These are phyloP conservation scores for Trissonchulus sp. DNA, from an alignment of 2,888 invertebrate genomes.

Conservation along the genomic window DNA sequence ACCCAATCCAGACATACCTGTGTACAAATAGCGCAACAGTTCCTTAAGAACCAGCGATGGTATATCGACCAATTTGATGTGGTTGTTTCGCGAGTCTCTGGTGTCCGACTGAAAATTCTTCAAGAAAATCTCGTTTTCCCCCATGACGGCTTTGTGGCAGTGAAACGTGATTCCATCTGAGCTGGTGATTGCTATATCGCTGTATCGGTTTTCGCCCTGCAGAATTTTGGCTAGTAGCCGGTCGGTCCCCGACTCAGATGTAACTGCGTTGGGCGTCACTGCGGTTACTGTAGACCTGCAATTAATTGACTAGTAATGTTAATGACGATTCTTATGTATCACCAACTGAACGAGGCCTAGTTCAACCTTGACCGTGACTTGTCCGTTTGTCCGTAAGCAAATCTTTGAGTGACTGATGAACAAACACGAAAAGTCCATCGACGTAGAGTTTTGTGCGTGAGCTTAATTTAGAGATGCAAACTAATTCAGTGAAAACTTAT, in stretches of 20 bases:
- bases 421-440: too few species aligned
- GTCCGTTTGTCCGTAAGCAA: too few species aligned
- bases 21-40: background rate
- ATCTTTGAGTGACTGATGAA: too few species aligned
- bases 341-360: too few species aligned
- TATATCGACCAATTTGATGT: background rate
- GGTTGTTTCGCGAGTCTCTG: slow-evolving; percentile 1
- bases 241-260: background rate
- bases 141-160: slow-evolving; percentile 13
- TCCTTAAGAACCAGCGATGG: slow-evolving; percentile 13
- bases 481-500: too few species aligned
- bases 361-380: too few species aligned
- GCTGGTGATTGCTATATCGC: slow-evolving; percentile 5
- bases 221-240: background rate
- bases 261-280: background rate
- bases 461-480: too few species aligned
- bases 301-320: too few species aligned
- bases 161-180: slow-evolving; percentile 20
- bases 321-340: too few species aligned
- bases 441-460: too few species aligned
- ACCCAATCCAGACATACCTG: too few species aligned
- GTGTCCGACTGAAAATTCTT: background rate
- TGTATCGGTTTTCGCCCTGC: slow-evolving; percentile 10
- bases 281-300: too few species aligned
- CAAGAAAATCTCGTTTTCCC: slow-evolving; percentile 6